phyloP scores from a whole-genome alignment of 2,113 vertebrate genomes.

The Illadopsis cleaveri region DNA sequence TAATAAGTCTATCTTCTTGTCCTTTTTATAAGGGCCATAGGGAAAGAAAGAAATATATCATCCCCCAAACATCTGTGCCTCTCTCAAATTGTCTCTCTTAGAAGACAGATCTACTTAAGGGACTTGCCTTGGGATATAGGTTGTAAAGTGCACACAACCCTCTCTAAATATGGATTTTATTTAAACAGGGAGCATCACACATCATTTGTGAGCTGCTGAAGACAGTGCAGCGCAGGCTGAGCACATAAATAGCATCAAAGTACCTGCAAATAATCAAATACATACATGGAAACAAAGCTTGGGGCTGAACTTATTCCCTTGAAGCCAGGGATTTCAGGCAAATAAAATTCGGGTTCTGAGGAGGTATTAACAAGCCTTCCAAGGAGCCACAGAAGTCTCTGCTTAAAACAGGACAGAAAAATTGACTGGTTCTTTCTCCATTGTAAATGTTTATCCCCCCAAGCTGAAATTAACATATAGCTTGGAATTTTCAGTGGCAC shows the following conservation, averaged over 20 bases:
- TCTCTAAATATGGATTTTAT: slow-evolving; percentile 61
- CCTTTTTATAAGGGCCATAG: slow-evolving; percentile 75
- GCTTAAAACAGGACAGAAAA: neutral
- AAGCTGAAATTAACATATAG: neutral
- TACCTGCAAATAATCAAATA: neutral
- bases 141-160: slow-evolving; percentile 14
- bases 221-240: neutral
- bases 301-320: neutral
- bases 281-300: neutral
- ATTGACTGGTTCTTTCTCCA: neutral
- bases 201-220: neutral
- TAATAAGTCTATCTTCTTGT: slow-evolving; percentile 76
- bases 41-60: slow-evolving; percentile 77
- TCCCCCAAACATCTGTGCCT: slow-evolving; percentile 72
- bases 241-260: neutral
- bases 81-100: slow-evolving; percentile 60
- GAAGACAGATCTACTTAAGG: slow-evolving; percentile 64
- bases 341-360: neutral
- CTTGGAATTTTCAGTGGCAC: neutral
- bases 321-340: neutral
- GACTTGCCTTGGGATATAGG: slow-evolving; percentile 27
- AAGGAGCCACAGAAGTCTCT: neutral
- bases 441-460: neutral
- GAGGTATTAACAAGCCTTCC: neutral
- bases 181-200: slow-evolving; percentile 48